Evolutionary conservation across 1,140 invertebrate genomes (phyloP), one percentile per base, ranked within the genome.

Genomic region (Diachasma alloeum): DNA sequence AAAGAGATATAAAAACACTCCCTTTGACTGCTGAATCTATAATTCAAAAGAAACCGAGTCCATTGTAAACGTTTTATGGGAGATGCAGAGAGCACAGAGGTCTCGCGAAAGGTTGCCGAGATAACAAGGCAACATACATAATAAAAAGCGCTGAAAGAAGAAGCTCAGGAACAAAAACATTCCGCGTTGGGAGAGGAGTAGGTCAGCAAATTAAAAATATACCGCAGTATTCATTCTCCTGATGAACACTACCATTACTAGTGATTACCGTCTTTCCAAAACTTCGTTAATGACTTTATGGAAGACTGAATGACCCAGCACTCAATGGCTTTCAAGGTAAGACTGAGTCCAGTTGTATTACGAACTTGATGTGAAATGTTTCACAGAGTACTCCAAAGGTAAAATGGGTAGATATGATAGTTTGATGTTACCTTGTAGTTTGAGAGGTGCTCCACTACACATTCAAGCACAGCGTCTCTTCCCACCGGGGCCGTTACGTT

Each of bases 401-500:
- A 31, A 63, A 63, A 31, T 4, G 24, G 24, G 15, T 63, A 24
- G 59, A 63, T 63, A 63, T 63, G 24, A 77, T 42, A 77, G 17
- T 79, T 63, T 44, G 53, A 72, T 76, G 83, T 88, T 89, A 93
- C 92, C 91, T 92, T 93, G 84, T 91, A 93, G 42, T 88, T 90
- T 22, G 90, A 91, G 44, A 93, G 84, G 82, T 92, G 91, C 79
- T 93, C 91, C 15, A 93, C 92, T 17, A 91, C 88, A 78, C 93
- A 93, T 36, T 91, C 90, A 26, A 93, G 86, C 24, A 90, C 87
- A 4, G 92, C 93, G 80, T 93, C 92, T 79, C 93, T 85, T 24
- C 92, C 92, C 11, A 92, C 89, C 22, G 92, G 89, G 37, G 92
- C 89, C 15, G 92, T 93, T 74, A 92, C 88, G 83, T 93, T 93